phyloP scores from a whole-genome alignment of 2,888 invertebrate genomes.

The Urechis unicinctus region DNA sequence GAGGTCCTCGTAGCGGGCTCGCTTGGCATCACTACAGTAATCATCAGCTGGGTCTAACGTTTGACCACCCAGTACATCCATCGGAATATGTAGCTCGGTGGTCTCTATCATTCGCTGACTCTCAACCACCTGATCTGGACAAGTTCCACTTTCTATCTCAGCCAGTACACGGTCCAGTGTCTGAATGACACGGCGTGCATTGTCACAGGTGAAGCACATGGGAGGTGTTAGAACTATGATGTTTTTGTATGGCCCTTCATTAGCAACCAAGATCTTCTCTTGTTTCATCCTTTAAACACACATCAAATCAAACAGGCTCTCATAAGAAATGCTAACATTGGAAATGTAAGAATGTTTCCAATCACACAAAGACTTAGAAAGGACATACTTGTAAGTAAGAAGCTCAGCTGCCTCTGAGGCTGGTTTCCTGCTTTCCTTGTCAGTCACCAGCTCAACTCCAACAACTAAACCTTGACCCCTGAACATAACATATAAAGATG shows the following conservation, averaged over 20 bases:
- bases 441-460: constrained; percentile 37
- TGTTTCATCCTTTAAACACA: constrained; percentile 26
- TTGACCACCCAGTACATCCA: constrained; percentile 1
- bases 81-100: constrained; percentile 4
- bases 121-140: constrained; percentile 1
- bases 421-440: constrained; percentile 38
- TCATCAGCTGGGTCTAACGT: neutral
- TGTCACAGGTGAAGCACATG: constrained; percentile 40
- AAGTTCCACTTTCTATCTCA: constrained; percentile 20
- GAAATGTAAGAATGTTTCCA: too few relatives aligned
- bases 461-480: constrained; percentile 38
- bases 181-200: constrained; percentile 32
- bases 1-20: constrained; percentile 2
- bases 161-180: constrained; percentile 12
- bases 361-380: too few relatives aligned
- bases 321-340: neutral
- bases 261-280: constrained; percentile 31
- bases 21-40: neutral
- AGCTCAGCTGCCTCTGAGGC: constrained; percentile 37
- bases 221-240: constrained; percentile 33
- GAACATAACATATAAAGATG: constrained; percentile 4
- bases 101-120: neutral
- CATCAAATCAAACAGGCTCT: neutral
- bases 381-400: constrained; percentile 33
- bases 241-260: constrained; percentile 38